Evolutionary conservation across 2,113 vertebrate genomes (phyloP), one percentile per base, ranked within the genome.

Genomic region (Coregonus clupeaformis): DNA sequence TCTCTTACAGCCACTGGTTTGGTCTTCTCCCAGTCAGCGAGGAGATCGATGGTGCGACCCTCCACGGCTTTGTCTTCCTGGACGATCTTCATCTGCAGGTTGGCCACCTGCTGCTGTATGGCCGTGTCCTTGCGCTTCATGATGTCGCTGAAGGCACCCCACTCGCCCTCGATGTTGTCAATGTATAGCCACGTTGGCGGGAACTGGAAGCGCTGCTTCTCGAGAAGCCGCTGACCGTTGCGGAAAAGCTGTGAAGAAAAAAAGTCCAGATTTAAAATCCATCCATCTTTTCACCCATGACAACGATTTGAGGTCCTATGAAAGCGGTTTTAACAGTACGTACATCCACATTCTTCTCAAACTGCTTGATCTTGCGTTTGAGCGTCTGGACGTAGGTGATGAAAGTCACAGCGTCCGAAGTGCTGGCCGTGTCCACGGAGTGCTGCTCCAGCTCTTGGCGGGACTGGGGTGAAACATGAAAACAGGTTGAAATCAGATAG

Each of bases 341-440:
- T 90, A 99, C 97, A 76, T 99, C 98, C 60, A 99, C 98, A 85
- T 98, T 97, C 83, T 99, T 99, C 89, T 99, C 98, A 87, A 99
- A 99, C 74, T 98, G 97, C 76, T 99, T 99, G 90, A 99, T 98
- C 91, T 98, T 99, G 68, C 98, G 95, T 59, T 99, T 99, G 81
- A 99, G 82, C 18, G 98, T 98, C 89, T 99, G 98, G 76, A 99
- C 97, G 0, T 96, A 99, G 0, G 98, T 99, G 71, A 99, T 99
- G 90, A 99, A 99, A 0, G 97, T 98, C 77, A 99, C 98, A 0
- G 98, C 98, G 16, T 99, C 98, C 0, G 98, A 99, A 12, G 98
- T 99, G 89, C 98, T 99, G 9, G 98, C 98, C 0, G 98, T 99
- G 84, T 99, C 98, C 86, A 99, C 98, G 0, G 98, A 99, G 85